These are phyloP conservation scores for Willisornis vidua DNA, from an alignment of 2,113 vertebrate species.

Conservation along the genomic window DNA sequence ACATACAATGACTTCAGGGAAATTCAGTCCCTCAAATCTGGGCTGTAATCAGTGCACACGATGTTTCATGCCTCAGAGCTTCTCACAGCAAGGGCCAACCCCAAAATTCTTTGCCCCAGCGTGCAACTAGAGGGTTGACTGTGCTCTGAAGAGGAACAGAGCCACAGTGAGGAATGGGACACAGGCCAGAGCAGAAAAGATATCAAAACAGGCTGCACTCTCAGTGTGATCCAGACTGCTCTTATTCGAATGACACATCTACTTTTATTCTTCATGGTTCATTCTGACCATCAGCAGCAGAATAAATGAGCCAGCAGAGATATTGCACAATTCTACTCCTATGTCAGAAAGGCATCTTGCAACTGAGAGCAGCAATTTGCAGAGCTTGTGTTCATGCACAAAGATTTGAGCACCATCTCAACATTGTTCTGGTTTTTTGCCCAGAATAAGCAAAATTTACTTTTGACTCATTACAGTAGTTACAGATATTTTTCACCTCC, in stretches of 20 bases:
- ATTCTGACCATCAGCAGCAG: not conserved
- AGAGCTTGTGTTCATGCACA: not conserved
- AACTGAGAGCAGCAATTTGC: not conserved
- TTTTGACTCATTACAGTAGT: not conserved
- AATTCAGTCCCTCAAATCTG: not conserved
- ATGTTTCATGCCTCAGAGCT: constrained; percentile 6
- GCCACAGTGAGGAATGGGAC: not conserved
- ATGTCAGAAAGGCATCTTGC: not conserved
- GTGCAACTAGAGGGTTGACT: not conserved
- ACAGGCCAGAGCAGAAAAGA: not conserved
- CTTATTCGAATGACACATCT: not conserved
- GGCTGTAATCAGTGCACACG: not conserved
- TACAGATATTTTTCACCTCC: not conserved
- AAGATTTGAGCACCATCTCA: not conserved
- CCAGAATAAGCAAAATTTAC: not conserved
- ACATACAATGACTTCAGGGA: not conserved
- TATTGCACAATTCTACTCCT: not conserved
- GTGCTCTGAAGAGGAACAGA: constrained; percentile 14
- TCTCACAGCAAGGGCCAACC: constrained; percentile 3
- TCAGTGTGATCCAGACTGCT: not conserved
- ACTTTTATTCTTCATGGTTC: constrained; percentile 38
- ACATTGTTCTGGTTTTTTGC: not conserved
- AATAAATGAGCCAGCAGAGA: constrained; percentile 10
- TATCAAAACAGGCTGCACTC: not conserved
- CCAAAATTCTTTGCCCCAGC: not conserved